Conservation (phyloP, 2,113 vertebrate genomes). For the Larimichthys crocea region DNA sequence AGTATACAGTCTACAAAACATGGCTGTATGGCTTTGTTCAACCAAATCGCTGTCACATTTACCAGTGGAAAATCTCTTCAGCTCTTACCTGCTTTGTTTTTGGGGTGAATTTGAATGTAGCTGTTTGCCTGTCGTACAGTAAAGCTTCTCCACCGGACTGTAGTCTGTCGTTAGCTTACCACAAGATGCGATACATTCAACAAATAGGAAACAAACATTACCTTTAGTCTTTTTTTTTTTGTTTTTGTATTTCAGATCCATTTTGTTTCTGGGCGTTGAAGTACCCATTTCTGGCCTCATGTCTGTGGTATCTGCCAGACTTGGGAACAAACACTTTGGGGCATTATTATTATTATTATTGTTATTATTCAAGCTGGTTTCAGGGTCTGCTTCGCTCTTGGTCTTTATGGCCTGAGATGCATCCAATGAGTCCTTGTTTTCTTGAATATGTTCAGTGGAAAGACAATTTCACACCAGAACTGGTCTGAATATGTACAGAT, state of each 20-base stretch:
- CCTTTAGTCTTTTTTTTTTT: constrained; percentile 29
- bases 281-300: constrained; percentile 65
- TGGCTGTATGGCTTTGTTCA: constrained; percentile 61
- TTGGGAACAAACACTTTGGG: constrained; percentile 82
- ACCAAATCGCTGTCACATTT: constrained; percentile 68
- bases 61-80: constrained; percentile 56
- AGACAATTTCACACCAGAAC: constrained; percentile 63
- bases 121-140: constrained; percentile 64
- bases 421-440: constrained; percentile 64
- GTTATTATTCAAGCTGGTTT: constrained; percentile 78
- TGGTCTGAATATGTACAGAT: constrained; percentile 60
- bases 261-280: constrained; percentile 52
- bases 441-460: constrained; percentile 63
- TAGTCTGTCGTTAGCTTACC: constrained; percentile 41
- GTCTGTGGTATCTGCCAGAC: constrained; percentile 71
- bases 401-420: constrained; percentile 53
- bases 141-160: constrained; percentile 59
- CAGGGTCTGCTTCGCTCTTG: constrained; percentile 76
- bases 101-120: constrained; percentile 77
- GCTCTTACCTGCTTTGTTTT: constrained; percentile 62
- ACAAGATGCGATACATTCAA: constrained; percentile 49
- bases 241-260: constrained; percentile 50
- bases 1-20: constrained; percentile 50
- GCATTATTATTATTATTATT: constrained; percentile 74
- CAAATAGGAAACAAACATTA: constrained; percentile 64